Evolutionary conservation across 2,888 invertebrate species (phyloP), one percentile per base, ranked within the genome.

Genomic region (Cacoxenus indagator): DNA sequence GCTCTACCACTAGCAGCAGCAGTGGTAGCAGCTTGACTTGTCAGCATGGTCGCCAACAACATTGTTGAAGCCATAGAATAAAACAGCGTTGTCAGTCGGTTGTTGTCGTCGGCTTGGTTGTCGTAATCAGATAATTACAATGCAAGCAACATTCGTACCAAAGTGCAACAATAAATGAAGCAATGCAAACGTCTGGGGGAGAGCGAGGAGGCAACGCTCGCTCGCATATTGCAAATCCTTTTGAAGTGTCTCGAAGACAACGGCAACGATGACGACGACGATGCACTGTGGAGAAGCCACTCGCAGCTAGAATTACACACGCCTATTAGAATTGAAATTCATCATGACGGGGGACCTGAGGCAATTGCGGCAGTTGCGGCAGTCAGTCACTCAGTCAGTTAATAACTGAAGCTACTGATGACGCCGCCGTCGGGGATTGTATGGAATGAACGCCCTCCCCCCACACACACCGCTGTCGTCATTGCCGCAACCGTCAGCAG

Each of bases 61-160:
- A 31, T 65, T 67, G 73, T 69, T 29, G 83, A 84, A 83, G 83
- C 83, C 83, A 76, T 84, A 83, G 75, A 73, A 78, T 70, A 73
- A 27, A 81, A 31, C 31, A 31, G 37, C 14, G 37, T 37, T 14
- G 37, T 37, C 37, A 2, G 37, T 37, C 37, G 37, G 8, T 5
- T 2, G 37, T 37, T 14, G 37, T 37, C 31, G 9, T n/a, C n/a
- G n/a, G n/a, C n/a, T n/a, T n/a, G n/a, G n/a, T 54, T 24, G 24
- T 55, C 27, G 57, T 57, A 57, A 81, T 83, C 74, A 77, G 80
- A 75, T 82, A 83, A 82, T 81, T 81, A 77, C 82, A 78, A 78
- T 81, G 76, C 75, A 70, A 76, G 78, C 76, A 78, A 74, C 78
- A 76, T 74, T 75, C 67, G 71, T 64, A 65, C 75, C 67, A 74